Conservation (phyloP, 2,888 invertebrate species). For the Oxytorus armatus region DNA sequence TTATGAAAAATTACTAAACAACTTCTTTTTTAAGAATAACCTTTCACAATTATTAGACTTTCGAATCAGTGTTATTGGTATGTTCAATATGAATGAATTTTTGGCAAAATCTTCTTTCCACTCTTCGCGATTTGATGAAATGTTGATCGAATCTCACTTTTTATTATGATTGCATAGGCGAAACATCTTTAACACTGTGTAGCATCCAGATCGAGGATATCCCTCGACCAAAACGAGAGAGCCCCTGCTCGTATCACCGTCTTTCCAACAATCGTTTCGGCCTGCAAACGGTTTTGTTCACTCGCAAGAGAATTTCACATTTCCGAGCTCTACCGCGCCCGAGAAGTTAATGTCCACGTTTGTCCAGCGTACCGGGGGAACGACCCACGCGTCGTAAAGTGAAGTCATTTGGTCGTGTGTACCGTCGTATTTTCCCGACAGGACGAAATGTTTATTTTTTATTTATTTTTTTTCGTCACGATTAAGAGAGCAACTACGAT, state of each 20-base stretch:
- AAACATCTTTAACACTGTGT: constrained; percentile 20
- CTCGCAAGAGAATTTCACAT: constrained; percentile 53
- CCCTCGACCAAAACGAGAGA: constrained; percentile 29
- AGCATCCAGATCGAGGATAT: constrained; percentile 10
- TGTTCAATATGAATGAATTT: no score
- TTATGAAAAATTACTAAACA: no score
- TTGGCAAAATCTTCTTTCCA: no score
- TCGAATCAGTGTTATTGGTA: no score
- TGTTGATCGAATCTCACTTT: background rate
- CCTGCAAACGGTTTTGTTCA: constrained; percentile 25
- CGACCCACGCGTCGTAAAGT: constrained; percentile 36
- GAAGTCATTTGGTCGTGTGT: constrained; percentile 40
- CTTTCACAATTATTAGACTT: no score
- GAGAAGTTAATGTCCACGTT: constrained; percentile 51
- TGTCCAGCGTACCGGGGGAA: constrained; percentile 5
- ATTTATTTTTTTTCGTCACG: no score
- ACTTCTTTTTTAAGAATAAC: no score
- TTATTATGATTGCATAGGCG: background rate
- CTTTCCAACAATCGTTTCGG: constrained; percentile 12
- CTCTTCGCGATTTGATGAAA: background rate
- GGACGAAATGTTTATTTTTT: constrained; percentile 4
- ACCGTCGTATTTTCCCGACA: background rate
- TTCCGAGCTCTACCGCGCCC: constrained; percentile 41
- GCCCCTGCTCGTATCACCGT: background rate
- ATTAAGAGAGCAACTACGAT: constrained; percentile 15